Conservation (phyloP, 2,888 invertebrate genomes). For the Cistogaster globosa region DNA sequence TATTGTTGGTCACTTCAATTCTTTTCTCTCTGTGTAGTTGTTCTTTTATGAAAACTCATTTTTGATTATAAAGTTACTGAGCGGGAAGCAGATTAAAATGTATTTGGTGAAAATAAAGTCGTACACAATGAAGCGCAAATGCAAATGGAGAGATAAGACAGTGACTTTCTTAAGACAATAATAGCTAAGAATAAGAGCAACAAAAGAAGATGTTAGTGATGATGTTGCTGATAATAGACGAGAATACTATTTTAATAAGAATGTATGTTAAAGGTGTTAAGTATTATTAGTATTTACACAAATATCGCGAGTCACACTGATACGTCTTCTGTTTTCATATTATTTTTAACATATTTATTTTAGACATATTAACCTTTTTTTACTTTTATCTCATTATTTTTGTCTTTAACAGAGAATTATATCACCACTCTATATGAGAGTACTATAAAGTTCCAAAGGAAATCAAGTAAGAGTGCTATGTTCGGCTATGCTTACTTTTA, state of each 20-base stretch:
- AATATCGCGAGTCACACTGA: too few relatives aligned
- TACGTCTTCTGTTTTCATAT: too few relatives aligned
- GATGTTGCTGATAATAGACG: constrained; percentile 21
- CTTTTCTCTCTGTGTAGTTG: background rate
- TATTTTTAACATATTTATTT: too few relatives aligned
- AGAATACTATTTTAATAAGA: background rate
- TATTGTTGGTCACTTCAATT: background rate
- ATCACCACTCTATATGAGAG: too few relatives aligned
- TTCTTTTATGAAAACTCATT: background rate
- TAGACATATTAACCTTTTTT: too few relatives aligned
- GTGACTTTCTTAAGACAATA: constrained; percentile 10
- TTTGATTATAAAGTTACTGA: constrained; percentile 38
- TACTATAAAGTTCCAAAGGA: too few relatives aligned
- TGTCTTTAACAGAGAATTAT: too few relatives aligned
- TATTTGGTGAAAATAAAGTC: constrained; percentile 40
- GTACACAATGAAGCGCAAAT: constrained; percentile 30
- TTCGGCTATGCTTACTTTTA: too few relatives aligned
- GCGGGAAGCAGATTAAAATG: constrained; percentile 45
- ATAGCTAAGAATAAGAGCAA: constrained; percentile 3
- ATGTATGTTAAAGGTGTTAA: too few relatives aligned
- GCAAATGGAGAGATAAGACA: background rate
- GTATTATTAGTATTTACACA: too few relatives aligned
- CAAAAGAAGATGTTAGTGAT: constrained; percentile 29
- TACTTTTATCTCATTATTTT: too few relatives aligned
- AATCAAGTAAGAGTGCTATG: too few relatives aligned